Base-by-base conservation (phyloP, 2,888 invertebrate species). In the Seladonia tumulorum region DNA sequence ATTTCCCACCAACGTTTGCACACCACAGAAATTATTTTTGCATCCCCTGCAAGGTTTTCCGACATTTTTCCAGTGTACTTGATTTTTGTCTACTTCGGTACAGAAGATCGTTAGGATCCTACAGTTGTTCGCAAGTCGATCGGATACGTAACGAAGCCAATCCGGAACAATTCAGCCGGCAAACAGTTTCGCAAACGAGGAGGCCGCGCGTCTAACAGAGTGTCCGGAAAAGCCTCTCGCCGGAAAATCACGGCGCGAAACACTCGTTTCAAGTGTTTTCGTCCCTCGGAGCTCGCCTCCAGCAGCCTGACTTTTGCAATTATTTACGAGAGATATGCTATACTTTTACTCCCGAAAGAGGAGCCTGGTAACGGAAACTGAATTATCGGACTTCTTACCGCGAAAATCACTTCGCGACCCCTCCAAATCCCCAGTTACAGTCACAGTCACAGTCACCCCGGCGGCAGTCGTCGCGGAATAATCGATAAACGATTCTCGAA, bases 401-500 rank as follows among this genome's bases (percentile, higher is more conserved):
- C 4, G 25, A 25, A 25, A 75, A 42, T n/a, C 25, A n/a, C 60
- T 75, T 18, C 25, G 29, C 63, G 63, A 29, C 16, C 25, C 75
- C 75, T 29, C 45, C 35, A 35, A 66, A 25, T 60, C 71, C 22
- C 45, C n/a, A n/a, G n/a, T n/a, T n/a, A n/a, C n/a, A n/a, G n/a
- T n/a, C n/a, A n/a, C n/a, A n/a, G n/a, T 29, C 29, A 45, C 3
- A 25, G 16, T 29, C 25, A 1, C 45, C 45, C 42, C 18, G 16
- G n/a, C n/a, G n/a, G n/a, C 8, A 68, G 39, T n/a, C 49, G n/a
- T 25, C 60, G 60, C 42, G 14, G 47, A 53, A 72, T 81, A 83
- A 81, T 83, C 71, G 63, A 76, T 76, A 72, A 83, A 75, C 81
- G 83, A 60, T 79, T 22, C 75, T 16, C 75, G 35, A 39, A n/a